Evolutionary conservation across 2,113 vertebrate species (phyloP).

Genomic region (Argyrosomus japonicus): DNA sequence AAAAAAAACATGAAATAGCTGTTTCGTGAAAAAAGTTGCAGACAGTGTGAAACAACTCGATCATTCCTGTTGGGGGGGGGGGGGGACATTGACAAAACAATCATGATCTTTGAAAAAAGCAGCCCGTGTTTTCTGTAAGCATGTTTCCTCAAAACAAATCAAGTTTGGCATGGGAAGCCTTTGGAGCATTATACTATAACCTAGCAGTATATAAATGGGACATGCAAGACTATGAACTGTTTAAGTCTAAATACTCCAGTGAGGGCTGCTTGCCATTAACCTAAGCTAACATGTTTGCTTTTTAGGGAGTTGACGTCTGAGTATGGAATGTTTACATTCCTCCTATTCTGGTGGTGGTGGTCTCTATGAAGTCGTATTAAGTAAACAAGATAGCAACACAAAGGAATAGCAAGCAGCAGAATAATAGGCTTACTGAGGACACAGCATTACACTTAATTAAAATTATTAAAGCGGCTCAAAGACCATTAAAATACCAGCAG

Average conservation of each 20-base stretch:
- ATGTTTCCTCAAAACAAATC: slow-evolving; percentile 69
- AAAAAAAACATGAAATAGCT: background rate
- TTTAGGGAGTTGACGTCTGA: slow-evolving; percentile 4
- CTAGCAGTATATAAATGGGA: slow-evolving; percentile 4
- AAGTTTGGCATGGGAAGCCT: slow-evolving; percentile 8
- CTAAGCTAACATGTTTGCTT: slow-evolving; percentile 16
- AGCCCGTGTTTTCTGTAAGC: slow-evolving; percentile 74
- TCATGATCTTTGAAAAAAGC: slow-evolving; percentile 63
- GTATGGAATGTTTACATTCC: slow-evolving; percentile 25
- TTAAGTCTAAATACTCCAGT: background rate
- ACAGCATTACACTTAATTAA: slow-evolving; percentile 7
- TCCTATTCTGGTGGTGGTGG: background rate
- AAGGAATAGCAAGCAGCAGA: slow-evolving; percentile 2
- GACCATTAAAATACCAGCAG: slow-evolving; percentile 15
- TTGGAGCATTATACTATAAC: background rate
- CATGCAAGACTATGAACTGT: background rate
- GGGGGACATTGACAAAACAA: slow-evolving; percentile 69
- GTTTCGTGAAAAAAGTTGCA: background rate
- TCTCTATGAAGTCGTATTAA: background rate
- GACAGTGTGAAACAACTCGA: slow-evolving; percentile 17
- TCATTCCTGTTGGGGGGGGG: background rate
- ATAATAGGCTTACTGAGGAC: background rate
- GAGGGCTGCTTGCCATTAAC: slow-evolving; percentile 14
- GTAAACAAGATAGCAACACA: background rate
- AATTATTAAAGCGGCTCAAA: slow-evolving; percentile 6